Percentiles rank a stretch among this genome's conserved stretches.
Evolutionary conservation across 2,797 vertebrate genomes (phyloP).

Genomic region (Austrolebias charrua): DNA sequence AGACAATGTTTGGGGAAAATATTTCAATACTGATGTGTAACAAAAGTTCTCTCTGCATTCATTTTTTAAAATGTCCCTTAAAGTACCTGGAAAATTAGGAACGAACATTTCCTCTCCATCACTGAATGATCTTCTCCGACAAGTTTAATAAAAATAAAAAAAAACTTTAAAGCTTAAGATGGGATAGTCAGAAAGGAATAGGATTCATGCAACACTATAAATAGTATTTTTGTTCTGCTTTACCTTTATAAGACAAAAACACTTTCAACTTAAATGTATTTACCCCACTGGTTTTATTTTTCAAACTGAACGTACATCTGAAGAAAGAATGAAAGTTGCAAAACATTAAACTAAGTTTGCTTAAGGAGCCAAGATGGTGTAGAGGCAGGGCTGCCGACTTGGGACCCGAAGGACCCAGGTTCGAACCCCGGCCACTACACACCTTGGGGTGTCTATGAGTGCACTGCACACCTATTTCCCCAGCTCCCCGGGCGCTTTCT

Average conservation of each 20-base stretch:
- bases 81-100: background rate
- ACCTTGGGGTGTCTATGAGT: too few species aligned
- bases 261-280: too few species aligned
- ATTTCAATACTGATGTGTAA: conserved; percentile 6
- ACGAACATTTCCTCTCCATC: conserved; percentile 7
- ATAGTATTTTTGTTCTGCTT: background rate
- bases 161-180: background rate
- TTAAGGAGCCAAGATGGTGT: too few species aligned
- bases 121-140: conserved; percentile 6
- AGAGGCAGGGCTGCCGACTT: too few species aligned
- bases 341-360: background rate
- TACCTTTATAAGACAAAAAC: background rate
- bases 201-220: background rate
- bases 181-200: background rate
- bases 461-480: too few species aligned
- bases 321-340: background rate
- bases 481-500: too few species aligned
- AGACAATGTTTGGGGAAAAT: conserved; percentile 22
- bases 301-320: too few species aligned
- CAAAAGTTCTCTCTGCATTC: conserved; percentile 9
- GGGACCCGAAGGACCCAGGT: too few species aligned
- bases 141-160: background rate
- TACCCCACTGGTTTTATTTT: too few species aligned
- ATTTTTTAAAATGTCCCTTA: conserved; percentile 2
- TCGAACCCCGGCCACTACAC: too few species aligned